phyloP scores from a whole-genome alignment of 1,140 invertebrate genomes.

The Delia radicum region DNA sequence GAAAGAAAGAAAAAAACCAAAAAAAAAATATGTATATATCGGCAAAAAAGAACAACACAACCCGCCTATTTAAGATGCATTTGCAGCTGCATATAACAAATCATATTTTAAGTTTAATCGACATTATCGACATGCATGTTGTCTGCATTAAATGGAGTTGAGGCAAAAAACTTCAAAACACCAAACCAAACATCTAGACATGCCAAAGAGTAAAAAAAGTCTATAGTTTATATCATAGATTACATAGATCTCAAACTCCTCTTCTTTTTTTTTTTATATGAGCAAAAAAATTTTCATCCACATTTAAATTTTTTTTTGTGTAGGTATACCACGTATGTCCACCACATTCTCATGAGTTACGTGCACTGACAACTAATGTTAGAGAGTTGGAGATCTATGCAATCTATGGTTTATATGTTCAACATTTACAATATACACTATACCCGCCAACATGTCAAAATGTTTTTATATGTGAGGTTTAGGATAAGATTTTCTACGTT shows the following conservation, averaged over 20 bases:
- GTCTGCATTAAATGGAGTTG: not conserved
- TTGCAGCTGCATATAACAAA: slow-evolving; percentile 23
- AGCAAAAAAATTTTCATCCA: too few relatives aligned
- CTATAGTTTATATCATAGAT: too few relatives aligned
- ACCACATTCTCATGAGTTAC: too few relatives aligned
- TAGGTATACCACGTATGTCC: too few relatives aligned
- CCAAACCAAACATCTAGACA: not conserved
- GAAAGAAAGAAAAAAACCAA: not conserved
- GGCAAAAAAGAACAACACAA: not conserved
- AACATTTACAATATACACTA: not conserved
- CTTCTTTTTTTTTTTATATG: too few relatives aligned
- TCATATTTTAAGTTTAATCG: slow-evolving; percentile 23
- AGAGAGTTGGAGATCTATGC: too few relatives aligned
- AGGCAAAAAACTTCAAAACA: not conserved
- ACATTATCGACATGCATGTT: slow-evolving; percentile 21
- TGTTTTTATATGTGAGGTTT: not conserved
- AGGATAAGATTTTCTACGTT: too few relatives aligned
- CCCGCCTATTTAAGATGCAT: slow-evolving; percentile 9
- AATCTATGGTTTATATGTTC: too few relatives aligned
- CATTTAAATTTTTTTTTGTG: too few relatives aligned
- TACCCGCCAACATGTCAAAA: not conserved
- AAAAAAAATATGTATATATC: not conserved
- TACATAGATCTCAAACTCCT: too few relatives aligned
- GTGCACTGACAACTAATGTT: too few relatives aligned
- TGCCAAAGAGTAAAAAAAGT: too few relatives aligned